phyloP scores from a whole-genome alignment of 2,797 vertebrate genomes.

The Morus bassanus region DNA sequence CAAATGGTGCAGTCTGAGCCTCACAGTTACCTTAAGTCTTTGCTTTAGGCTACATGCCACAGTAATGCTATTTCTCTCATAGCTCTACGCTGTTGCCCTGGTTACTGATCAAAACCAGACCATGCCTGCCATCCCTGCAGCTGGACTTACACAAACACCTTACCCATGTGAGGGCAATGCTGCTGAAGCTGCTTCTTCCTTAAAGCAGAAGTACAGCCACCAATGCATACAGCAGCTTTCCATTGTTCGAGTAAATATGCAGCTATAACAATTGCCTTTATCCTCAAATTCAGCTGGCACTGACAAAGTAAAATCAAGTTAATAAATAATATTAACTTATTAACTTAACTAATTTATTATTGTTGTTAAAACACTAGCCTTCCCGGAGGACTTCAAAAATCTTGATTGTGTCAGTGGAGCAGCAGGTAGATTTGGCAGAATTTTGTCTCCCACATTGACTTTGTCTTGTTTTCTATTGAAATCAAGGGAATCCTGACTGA shows the following conservation, averaged over 20 bases:
- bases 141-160: background rate
- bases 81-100: constrained; percentile 18
- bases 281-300: background rate
- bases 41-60: background rate
- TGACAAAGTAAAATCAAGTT: background rate
- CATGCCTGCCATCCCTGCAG: background rate
- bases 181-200: background rate
- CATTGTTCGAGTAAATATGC: background rate
- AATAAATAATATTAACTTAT: background rate
- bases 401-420: background rate
- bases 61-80: background rate
- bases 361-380: background rate
- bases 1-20: background rate
- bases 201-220: background rate
- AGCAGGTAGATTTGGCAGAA: background rate
- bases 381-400: background rate
- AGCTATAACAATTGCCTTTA: background rate
- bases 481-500: background rate
- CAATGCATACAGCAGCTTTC: background rate
- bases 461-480: background rate
- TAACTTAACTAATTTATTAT: background rate
- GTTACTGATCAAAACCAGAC: constrained; percentile 21
- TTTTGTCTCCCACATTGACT: background rate
- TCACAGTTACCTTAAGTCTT: background rate
- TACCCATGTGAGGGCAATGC: background rate